Percentiles rank a stretch among this genome's conserved stretches.
phyloP scores from a whole-genome alignment of 2,797 vertebrate species.

The Telmatherina bonti region DNA sequence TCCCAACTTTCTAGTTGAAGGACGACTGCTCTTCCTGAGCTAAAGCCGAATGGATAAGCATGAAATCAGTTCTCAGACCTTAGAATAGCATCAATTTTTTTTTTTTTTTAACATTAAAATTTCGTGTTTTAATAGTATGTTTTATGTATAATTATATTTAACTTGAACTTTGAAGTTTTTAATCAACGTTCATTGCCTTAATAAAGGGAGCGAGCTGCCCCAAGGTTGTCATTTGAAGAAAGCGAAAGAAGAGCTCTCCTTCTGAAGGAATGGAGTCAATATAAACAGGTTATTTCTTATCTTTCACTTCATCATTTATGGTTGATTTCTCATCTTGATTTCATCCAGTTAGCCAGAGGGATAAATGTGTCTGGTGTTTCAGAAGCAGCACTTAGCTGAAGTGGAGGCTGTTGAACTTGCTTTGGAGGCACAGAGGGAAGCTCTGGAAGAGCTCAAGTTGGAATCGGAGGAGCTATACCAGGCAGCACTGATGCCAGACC shows the following conservation, averaged over 20 bases:
- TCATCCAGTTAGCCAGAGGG: not conserved
- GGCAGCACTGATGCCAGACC: constrained; percentile 87
- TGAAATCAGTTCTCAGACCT: not conserved
- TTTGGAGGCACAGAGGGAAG: constrained; percentile 88
- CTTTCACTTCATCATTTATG: not conserved
- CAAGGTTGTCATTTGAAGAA: constrained; percentile 84
- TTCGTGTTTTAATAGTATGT: not conserved
- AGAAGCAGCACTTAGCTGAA: constrained; percentile 86
- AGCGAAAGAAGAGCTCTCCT: constrained; percentile 88
- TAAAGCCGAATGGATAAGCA: too few species aligned
- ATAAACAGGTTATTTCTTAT: constrained; percentile 81
- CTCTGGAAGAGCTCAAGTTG: constrained; percentile 88
- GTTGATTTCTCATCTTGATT: not conserved
- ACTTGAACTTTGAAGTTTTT: constrained; percentile 6
- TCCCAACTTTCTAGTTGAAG: too few species aligned
- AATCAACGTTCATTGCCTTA: constrained; percentile 23
- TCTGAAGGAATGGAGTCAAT: constrained; percentile 89
- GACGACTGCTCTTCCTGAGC: too few species aligned
- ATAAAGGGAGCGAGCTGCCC: constrained; percentile 81
- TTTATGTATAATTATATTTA: constrained; percentile 1
- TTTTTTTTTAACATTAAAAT: too few species aligned
- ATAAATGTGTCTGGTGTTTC: constrained; percentile 9
- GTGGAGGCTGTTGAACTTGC: constrained; percentile 78
- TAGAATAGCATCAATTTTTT: too few species aligned
- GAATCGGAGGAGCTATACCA: constrained; percentile 88